These are phyloP conservation scores for Stigmatopora argus DNA, from an alignment of 2,113 vertebrate genomes.

Conservation along the genomic window DNA sequence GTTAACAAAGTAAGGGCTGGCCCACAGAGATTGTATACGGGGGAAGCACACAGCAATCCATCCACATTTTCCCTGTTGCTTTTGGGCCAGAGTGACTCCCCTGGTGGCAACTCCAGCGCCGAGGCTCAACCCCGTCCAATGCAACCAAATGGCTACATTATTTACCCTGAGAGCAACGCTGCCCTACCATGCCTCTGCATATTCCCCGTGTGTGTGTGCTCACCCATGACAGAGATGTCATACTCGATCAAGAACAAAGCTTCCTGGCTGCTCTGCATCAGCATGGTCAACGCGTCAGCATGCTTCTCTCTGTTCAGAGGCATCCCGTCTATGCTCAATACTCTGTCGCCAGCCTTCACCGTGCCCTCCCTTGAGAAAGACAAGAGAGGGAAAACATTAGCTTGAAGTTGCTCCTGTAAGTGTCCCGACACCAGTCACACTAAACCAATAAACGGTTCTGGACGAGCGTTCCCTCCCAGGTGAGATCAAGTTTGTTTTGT, in stretches of 20 bases:
- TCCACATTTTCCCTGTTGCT: constrained; percentile 22
- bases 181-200: constrained; percentile 40
- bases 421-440: constrained; percentile 31
- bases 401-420: constrained; percentile 20
- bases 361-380: constrained; percentile 81
- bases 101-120: constrained; percentile 31
- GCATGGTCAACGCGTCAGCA: constrained; percentile 79
- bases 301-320: constrained; percentile 86
- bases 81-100: constrained; percentile 28
- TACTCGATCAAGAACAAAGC: constrained; percentile 95
- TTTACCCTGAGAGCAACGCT: constrained; percentile 55
- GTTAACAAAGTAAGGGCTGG: background rate
- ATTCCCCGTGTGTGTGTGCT: constrained; percentile 56
- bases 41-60: background rate
- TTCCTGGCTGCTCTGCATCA: constrained; percentile 87
- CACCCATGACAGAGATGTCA: constrained; percentile 90
- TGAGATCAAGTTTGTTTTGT: constrained; percentile 48
- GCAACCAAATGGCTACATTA: constrained; percentile 41
- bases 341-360: constrained; percentile 85
- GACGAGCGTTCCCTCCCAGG: constrained; percentile 48
- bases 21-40: background rate
- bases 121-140: constrained; percentile 27
- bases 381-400: background rate
- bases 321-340: constrained; percentile 88
- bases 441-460: constrained; percentile 45